Evolutionary conservation across 2,888 invertebrate genomes (phyloP), one percentile per base, ranked within the genome.

Genomic region (Alviniconcha strummeri): DNA sequence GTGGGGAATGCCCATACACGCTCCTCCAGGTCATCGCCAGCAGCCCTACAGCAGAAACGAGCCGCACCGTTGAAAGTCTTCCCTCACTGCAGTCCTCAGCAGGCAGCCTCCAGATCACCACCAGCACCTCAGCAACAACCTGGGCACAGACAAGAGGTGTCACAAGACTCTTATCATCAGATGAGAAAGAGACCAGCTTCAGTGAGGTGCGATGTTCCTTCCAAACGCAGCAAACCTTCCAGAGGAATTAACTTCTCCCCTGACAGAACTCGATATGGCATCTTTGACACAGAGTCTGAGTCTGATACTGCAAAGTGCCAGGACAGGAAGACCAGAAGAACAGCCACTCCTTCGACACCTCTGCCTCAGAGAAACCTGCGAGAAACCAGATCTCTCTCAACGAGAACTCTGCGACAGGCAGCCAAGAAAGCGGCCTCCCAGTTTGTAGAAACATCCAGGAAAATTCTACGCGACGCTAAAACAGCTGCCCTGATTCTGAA

Each of bases 381-480:
- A 56, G 76, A 77, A 13, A 19, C 11, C 5, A 69, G 36, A 17
- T 55, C 69, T 13, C 56, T 77, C 54, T 77, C 82, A 56, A 36
- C 82, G 0, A 64, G 75, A 56, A 56, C 82, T 17, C 52, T 82
- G 54, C 82, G 69, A n/a, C 56, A 67, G 19, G 77, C 77, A 4
- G 82, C 82, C n/a, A 52, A 67, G 36, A 9, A 36, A 52, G 77
- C 82, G 19, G 82, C 82, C 17, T 67, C 76, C 13, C 60, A 76
- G 69, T 82, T 82, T 71, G 69, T 82, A 17, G 69, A 67, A 71
- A 82, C 82, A 7, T 82, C 82, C 64, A 17, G 71, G 8, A 76
- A 76, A n/a, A 82, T 82, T 55, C 54, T 82, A 9, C 75, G 36
- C 11, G 77, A 77, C 52, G 82, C 82, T 56, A 82, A 69, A 77